Conservation (phyloP, 1,140 invertebrate species). For the Marisa cornuarietis region DNA sequence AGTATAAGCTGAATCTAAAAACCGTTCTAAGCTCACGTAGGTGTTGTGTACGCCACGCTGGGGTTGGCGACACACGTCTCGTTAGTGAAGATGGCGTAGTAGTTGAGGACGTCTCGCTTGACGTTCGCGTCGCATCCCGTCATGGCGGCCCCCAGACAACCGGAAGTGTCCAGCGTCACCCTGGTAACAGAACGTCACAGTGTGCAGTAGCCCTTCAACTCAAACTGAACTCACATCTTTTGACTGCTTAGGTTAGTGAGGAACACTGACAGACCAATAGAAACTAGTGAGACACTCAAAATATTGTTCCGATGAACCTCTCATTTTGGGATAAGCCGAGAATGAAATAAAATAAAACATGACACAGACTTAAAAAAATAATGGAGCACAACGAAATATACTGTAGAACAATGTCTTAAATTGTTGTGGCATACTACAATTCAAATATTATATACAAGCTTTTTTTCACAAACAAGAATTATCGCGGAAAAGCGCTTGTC, state of each 20-base stretch:
- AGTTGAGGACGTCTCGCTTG: slow-evolving; percentile 16
- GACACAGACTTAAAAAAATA: not conserved
- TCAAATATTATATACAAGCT: no score
- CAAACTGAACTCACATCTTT: no score
- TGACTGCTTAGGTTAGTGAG: no score
- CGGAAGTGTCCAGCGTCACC: slow-evolving; percentile 6
- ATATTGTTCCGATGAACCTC: no score
- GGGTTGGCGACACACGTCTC: slow-evolving; percentile 18
- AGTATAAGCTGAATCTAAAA: not conserved
- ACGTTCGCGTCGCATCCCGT: slow-evolving; percentile 3
- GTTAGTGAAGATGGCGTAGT: slow-evolving; percentile 21
- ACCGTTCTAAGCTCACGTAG: not conserved
- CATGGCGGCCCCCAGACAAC: slow-evolving; percentile 17
- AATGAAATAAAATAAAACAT: not conserved
- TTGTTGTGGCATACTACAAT: no score
- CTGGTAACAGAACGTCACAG: not conserved
- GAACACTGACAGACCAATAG: no score
- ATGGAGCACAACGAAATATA: no score
- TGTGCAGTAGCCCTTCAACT: no score
- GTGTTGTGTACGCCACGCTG: not conserved
- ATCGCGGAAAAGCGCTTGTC: no score
- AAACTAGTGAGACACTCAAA: no score
- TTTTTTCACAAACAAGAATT: no score
- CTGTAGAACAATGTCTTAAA: no score
- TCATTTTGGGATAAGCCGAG: not conserved